These are phyloP conservation scores for Saturnia pavonia DNA, from an alignment of 2,888 invertebrate genomes.

Conservation along the genomic window DNA sequence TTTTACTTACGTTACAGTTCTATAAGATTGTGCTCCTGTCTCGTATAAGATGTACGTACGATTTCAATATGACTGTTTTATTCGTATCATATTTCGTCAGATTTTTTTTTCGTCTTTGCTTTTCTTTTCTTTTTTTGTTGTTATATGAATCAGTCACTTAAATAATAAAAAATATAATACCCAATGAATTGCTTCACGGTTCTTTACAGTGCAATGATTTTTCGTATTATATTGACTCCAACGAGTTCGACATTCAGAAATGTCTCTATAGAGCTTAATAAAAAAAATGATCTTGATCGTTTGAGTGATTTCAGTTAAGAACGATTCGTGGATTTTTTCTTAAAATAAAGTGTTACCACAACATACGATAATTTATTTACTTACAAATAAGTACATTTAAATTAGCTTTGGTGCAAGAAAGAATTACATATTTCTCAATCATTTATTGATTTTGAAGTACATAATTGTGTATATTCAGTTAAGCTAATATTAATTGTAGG, in stretches of 20 bases:
- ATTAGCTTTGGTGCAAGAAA: no score
- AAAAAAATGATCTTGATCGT: background rate
- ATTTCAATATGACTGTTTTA: slow-evolving; percentile 25
- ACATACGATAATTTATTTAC: background rate
- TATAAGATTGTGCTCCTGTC: slow-evolving; percentile 26
- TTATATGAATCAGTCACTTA: background rate
- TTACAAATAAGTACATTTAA: no score
- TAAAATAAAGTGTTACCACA: background rate
- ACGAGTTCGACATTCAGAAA: background rate
- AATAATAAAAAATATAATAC: background rate
- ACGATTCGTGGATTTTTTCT: background rate
- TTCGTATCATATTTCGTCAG: slow-evolving; percentile 11
- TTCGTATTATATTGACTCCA: no score
- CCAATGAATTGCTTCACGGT: background rate
- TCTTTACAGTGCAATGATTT: background rate
- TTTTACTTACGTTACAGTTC: slow-evolving; percentile 43
- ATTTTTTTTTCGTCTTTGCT: background rate
- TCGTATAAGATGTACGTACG: slow-evolving; percentile 27
- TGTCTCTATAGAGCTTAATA: background rate
- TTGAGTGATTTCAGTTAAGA: background rate
- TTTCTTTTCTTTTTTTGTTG: background rate
- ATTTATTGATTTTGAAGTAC: background rate
- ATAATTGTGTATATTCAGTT: background rate
- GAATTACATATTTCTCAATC: no score
- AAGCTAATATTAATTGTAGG: background rate